Base-by-base conservation (phyloP, 2,113 vertebrate genomes). In the Salvator merianae region DNA sequence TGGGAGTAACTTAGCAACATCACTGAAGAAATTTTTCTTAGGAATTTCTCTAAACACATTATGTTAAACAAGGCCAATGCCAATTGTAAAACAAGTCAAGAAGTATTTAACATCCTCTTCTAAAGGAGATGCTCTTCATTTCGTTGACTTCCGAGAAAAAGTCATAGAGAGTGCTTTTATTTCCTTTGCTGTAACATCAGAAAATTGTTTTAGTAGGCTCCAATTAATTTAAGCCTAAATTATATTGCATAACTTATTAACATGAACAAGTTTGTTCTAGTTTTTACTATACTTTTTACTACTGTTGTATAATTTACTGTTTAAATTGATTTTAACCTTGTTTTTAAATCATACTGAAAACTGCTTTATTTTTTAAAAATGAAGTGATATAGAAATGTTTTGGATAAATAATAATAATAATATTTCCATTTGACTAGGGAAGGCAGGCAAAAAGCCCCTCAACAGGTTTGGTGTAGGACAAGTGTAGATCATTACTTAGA, bases 51-150 rank as follows among this genome's bases (percentile, higher is more conserved):
- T 77, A 68, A 90, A 87, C 71, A 84, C 70, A 87, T 92, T 90
- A 88, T 91, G 85, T 92, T 89, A 85, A 88, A 77, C 74, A 20
- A 43, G 79, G 85, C 76, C 86, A 81, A 80, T 78, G 70, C 74
- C 9, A 86, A 43, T 84, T 89, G 88, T 92, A 90, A 93, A 92
- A 90, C 85, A 92, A 89, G 93, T 91, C 93, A 92, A 86, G 84
- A 83, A 91, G 76, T 87, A 90, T 88, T 88, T 74, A 84, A 84
- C 84, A 86, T 30, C 59, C 75, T 90, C 82, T 85, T 89, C 55
- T 80, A 82, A 90, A 79, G 83, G 83, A 18, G 7, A 66, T 62
- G 53, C 71, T 88, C 76, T 76, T 86, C 84, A 72, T 78, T 88
- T 84, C 36, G 75, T 82, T 85, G 89, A 81, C 24, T 74, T 66